Evolutionary conservation across 1,140 invertebrate species (phyloP).

Genomic region (Brachionus asplanchnoidis): DNA sequence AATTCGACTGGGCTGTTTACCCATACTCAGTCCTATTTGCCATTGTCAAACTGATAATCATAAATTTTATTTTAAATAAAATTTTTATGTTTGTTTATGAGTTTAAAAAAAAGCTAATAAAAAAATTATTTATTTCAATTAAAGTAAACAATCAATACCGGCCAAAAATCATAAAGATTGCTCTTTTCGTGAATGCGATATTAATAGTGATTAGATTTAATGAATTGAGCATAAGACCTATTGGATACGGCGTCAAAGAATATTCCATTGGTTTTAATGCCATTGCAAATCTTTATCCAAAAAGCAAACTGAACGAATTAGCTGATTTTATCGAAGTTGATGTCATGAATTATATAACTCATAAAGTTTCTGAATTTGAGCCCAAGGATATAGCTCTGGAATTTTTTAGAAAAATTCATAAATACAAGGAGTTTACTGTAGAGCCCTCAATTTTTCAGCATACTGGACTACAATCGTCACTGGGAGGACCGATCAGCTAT

Average conservation of each 20-base stretch:
- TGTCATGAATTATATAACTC: neutral
- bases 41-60: neutral
- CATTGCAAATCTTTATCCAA: conserved; percentile 30
- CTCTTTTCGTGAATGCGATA: neutral
- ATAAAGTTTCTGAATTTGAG: neutral
- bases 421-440: conserved; percentile 4
- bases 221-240: neutral
- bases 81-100: neutral
- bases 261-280: conserved; percentile 27
- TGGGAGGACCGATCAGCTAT: neutral
- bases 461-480: conserved; percentile 14
- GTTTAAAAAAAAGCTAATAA: neutral
- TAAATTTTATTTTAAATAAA: neutral
- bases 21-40: neutral
- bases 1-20: conserved; percentile 7
- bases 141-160: neutral
- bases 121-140: neutral
- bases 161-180: neutral
- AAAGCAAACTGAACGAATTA: neutral
- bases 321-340: neutral
- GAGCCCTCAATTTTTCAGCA: conserved; percentile 39
- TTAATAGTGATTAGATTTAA: neutral
- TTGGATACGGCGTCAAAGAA: conserved; percentile 18
- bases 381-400: conserved; percentile 17
- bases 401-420: neutral